Evolutionary conservation across 2,888 invertebrate species (phyloP).

Genomic region (Drosophila helvetica): DNA sequence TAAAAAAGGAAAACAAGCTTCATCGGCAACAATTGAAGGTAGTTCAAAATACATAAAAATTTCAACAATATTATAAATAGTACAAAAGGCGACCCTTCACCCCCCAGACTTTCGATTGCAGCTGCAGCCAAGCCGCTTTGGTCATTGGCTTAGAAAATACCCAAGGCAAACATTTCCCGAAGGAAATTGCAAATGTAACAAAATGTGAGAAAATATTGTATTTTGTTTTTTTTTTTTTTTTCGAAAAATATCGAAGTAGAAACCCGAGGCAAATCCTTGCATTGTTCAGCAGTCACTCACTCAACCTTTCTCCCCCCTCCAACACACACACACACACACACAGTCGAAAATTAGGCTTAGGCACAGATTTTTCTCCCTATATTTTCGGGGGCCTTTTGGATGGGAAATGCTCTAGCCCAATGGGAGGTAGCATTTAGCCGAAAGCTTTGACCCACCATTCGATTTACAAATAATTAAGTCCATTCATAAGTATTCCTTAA

Average conservation of each 20-base stretch:
- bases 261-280: constrained; percentile 12
- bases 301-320: neutral
- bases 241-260: neutral
- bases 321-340: neutral
- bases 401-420: constrained; percentile 4
- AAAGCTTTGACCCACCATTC: neutral
- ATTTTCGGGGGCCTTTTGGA: constrained; percentile 14
- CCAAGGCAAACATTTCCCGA: constrained; percentile 33
- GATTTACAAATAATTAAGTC: neutral
- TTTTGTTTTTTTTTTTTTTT: neutral
- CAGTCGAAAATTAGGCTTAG: constrained; percentile 51
- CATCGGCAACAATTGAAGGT: constrained; percentile 27
- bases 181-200: constrained; percentile 22
- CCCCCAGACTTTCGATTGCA: constrained; percentile 19
- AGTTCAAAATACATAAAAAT: constrained; percentile 42
- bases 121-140: constrained; percentile 35
- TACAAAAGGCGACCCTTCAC: no score
- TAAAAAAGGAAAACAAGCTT: no score
- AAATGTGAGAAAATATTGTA: constrained; percentile 29
- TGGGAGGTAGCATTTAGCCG: neutral
- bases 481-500: no score
- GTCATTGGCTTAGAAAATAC: constrained; percentile 33
- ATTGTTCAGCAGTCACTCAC: constrained; percentile 6
- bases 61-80: constrained; percentile 18
- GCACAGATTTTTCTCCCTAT: constrained; percentile 25